Evolutionary conservation across 1,140 invertebrate species (phyloP).

Genomic region (Himalopsyche phryganea): DNA sequence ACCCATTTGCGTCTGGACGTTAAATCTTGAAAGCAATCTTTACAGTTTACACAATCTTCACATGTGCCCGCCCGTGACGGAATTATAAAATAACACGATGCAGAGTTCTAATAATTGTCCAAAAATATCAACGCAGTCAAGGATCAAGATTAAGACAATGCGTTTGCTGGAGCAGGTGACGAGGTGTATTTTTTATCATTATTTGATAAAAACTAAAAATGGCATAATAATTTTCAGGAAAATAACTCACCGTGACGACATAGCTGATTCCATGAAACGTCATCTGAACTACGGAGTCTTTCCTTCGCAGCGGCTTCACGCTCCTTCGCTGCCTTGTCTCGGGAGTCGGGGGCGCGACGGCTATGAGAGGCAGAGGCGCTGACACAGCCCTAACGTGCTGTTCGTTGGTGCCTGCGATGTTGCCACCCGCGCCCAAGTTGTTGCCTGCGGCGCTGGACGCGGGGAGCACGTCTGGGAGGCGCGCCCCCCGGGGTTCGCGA

Average conservation of each 20-base stretch:
- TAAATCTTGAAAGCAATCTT: too few relatives aligned
- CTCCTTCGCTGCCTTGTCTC: slow-evolving; percentile 46
- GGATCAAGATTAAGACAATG: too few relatives aligned
- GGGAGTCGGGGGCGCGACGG: slow-evolving; percentile 39
- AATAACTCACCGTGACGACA: slow-evolving; percentile 65
- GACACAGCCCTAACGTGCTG: slow-evolving; percentile 38
- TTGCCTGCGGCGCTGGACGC: slow-evolving; percentile 26
- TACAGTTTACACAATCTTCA: too few relatives aligned
- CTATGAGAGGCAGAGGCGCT: slow-evolving; percentile 37
- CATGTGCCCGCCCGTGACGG: too few relatives aligned
- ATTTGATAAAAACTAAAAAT: too few relatives aligned
- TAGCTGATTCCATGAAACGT: slow-evolving; percentile 64
- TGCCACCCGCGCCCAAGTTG: slow-evolving; percentile 37
- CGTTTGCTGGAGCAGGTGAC: too few relatives aligned
- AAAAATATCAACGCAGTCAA: too few relatives aligned
- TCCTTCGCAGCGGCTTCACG: slow-evolving; percentile 48
- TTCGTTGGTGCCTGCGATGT: slow-evolving; percentile 46
- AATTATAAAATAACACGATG: too few relatives aligned
- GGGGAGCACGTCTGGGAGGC: slow-evolving; percentile 52
- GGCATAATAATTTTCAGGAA: too few relatives aligned
- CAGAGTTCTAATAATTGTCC: too few relatives aligned
- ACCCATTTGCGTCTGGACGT: too few relatives aligned
- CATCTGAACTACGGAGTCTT: slow-evolving; percentile 67
- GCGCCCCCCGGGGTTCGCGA: slow-evolving; percentile 50
- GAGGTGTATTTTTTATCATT: too few relatives aligned